Conservation (phyloP, 2,113 vertebrate species). For the Circaetus gallicus region DNA sequence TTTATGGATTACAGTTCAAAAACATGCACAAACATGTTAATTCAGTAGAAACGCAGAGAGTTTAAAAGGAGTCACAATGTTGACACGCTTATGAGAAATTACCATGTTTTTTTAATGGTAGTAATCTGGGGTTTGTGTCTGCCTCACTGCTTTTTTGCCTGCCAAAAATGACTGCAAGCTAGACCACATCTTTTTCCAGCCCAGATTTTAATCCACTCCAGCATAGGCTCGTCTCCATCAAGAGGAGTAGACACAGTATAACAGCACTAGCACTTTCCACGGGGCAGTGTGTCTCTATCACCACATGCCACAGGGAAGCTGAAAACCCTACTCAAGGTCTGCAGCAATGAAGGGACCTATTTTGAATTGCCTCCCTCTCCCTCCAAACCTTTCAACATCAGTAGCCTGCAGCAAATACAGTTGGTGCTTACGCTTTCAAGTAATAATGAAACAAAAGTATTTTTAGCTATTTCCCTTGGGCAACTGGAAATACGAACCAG, state of each 20-base stretch:
- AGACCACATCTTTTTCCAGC: not conserved
- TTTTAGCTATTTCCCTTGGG: conserved; percentile 4
- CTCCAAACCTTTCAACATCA: not conserved
- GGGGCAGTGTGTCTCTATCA: not conserved
- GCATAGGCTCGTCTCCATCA: not conserved
- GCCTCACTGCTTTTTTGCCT: not conserved
- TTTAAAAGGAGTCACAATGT: not conserved
- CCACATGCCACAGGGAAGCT: not conserved
- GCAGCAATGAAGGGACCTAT: not conserved
- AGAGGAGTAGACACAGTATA: not conserved
- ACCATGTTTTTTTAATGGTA: accelerated
- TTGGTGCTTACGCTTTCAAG: not conserved
- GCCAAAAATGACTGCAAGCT: not conserved
- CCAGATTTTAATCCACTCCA: not conserved
- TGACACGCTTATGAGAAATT: not conserved
- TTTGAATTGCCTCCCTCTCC: not conserved
- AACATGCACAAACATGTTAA: not conserved
- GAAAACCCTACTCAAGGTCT: not conserved
- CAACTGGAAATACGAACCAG: not conserved
- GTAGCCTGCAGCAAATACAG: not conserved
- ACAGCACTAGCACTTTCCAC: not conserved
- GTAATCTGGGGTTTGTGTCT: not conserved
- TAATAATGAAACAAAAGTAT: not conserved
- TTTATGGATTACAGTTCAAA: not conserved
- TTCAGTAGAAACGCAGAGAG: not conserved